Conservation (phyloP, 2,113 vertebrate species). For the Aegithalos caudatus region DNA sequence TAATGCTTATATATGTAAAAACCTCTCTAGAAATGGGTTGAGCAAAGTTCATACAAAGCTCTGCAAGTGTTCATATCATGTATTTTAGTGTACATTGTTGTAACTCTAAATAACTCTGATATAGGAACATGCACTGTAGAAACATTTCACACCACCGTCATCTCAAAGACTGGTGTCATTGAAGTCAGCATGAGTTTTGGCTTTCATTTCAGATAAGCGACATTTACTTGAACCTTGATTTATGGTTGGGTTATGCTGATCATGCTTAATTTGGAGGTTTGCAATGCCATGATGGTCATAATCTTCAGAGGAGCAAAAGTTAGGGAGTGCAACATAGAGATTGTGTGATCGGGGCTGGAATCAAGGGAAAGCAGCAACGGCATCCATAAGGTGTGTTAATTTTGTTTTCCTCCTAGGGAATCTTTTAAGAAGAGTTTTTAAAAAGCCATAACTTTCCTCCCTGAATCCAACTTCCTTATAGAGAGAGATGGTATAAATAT, state of each 20-base stretch:
- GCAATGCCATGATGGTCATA: background rate
- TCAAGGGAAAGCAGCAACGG: background rate
- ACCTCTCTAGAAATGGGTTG: background rate
- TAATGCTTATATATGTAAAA: background rate
- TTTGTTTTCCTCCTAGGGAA: background rate
- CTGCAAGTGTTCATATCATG: background rate
- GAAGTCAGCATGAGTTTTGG: background rate
- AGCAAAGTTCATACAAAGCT: background rate
- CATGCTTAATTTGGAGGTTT: background rate
- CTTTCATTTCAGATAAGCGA: background rate
- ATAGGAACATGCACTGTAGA: background rate
- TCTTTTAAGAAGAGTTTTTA: background rate
- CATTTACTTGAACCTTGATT: background rate
- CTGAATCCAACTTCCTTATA: background rate
- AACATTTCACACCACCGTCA: background rate
- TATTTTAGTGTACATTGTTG: background rate
- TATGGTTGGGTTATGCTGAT: background rate
- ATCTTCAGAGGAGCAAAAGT: background rate
- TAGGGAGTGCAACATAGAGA: background rate
- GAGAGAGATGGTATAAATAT: background rate
- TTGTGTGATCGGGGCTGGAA: background rate
- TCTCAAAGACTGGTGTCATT: background rate
- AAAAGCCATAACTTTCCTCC: background rate
- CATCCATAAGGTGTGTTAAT: background rate
- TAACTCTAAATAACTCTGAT: background rate